phyloP scores from a whole-genome alignment of 2,113 vertebrate species.

The Diphyllodes magnificus region DNA sequence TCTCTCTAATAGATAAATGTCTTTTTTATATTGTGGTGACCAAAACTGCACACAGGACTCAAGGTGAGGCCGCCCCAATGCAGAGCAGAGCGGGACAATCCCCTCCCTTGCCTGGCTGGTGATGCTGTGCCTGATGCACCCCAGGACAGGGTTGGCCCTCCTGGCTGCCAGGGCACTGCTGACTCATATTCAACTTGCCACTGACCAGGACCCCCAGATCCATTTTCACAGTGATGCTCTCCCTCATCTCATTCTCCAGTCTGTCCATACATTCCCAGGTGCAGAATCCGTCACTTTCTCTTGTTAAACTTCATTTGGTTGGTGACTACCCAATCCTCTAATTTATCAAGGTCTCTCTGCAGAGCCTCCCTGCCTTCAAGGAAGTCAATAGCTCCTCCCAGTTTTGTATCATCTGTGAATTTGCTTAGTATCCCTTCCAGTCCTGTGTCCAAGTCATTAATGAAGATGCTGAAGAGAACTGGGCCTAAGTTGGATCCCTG shows the following conservation, averaged over 20 bases:
- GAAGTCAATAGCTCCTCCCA: neutral
- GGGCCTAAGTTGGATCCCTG: neutral
- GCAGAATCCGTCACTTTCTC: neutral
- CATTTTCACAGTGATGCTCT: neutral
- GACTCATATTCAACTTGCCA: fast-evolving
- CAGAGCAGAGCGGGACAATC: neutral
- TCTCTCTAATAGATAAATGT: too few relatives aligned
- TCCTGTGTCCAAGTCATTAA: neutral
- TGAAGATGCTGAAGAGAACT: neutral
- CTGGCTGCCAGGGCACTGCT: neutral
- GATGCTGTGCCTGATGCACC: neutral
- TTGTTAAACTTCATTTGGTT: neutral
- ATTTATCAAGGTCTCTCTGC: neutral
- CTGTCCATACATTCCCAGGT: neutral
- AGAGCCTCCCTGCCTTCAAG: neutral
- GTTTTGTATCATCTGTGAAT: neutral
- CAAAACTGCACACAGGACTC: fast-evolving
- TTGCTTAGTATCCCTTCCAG: neutral
- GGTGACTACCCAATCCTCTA: neutral
- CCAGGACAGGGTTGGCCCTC: fast-evolving
- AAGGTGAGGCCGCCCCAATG: fast-evolving
- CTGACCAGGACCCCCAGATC: fast-evolving
- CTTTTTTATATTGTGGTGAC: neutral
- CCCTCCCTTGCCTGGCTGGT: fast-evolving
- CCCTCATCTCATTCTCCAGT: neutral